Evolutionary conservation across 1,140 invertebrate genomes (phyloP).

Genomic region (Drosophila leontia): DNA sequence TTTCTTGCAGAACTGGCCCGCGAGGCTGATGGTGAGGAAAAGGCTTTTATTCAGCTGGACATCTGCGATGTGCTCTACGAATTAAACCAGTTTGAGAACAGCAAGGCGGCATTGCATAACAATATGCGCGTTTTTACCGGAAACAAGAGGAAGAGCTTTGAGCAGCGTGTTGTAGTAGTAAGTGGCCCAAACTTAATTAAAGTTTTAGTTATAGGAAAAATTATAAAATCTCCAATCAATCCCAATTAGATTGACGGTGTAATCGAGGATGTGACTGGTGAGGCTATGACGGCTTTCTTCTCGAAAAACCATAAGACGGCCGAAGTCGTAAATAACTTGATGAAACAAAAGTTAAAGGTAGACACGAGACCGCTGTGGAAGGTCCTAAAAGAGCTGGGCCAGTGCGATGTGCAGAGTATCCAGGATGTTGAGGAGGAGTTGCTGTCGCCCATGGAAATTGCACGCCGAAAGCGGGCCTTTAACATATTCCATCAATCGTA

Average conservation of each 20-base stretch:
- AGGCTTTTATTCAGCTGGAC: constrained; percentile 60
- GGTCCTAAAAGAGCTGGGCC: constrained; percentile 59
- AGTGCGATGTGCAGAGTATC: constrained; percentile 77
- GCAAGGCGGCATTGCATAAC: constrained; percentile 63
- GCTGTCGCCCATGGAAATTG: constrained; percentile 69
- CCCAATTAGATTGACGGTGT: constrained; percentile 60
- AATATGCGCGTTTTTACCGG: constrained; percentile 65
- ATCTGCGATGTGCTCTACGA: constrained; percentile 78
- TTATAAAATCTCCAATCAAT: background rate
- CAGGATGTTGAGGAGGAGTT: constrained; percentile 58
- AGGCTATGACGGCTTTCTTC: constrained; percentile 64
- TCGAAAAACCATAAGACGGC: constrained; percentile 55
- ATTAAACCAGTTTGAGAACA: constrained; percentile 74
- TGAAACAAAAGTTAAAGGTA: constrained; percentile 32
- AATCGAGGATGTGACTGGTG: constrained; percentile 69
- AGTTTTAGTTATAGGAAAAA: background rate
- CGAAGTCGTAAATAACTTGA: constrained; percentile 36
- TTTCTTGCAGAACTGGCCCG: constrained; percentile 34
- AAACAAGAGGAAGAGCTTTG: constrained; percentile 56
- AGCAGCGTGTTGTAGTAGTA: constrained; percentile 61
- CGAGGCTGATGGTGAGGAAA: constrained; percentile 16
- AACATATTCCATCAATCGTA: constrained; percentile 75
- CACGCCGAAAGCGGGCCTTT: constrained; percentile 68
- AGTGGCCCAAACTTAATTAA: background rate
- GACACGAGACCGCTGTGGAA: constrained; percentile 75